Evolutionary conservation across 1,140 invertebrate species (phyloP), one percentile per base, ranked within the genome.

Genomic region (Drosophila novamexicana): DNA sequence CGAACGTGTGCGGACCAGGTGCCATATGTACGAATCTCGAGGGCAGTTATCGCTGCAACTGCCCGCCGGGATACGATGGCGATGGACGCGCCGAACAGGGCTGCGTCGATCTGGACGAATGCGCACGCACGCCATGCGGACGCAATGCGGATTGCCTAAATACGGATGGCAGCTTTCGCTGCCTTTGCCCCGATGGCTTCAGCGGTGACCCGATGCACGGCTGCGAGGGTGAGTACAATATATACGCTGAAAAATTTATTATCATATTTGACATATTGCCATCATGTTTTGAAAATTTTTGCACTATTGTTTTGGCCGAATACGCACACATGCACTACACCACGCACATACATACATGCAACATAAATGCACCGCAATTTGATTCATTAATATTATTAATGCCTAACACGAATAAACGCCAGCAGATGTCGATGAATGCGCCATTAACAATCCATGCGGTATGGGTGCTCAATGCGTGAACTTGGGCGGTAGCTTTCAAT

Each of bases 381-480:
- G 82, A 77, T 70, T 66, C 85, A 71, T 79, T 69, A 88, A 88
- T 76, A 45, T 64, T 47, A 67, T 67, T 82, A 88, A 89, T 81
- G 75, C 71, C 80, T 83, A 83, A 84, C 77, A 68, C 12, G 40
- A 61, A 50, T 32, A 45, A 62, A 54, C 57, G 54, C 88, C 81
- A 56, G 79, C 79, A 83, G 98, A 99, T 93, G 95, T 97, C 65
- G 96, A 99, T 93, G 98, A 98, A 93, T 98, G 98, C 90, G 94
- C 95, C 18, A 96, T 97, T 93, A 93, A 95, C 4, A 94, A 93
- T 81, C 95, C 95, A 70, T 97, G 96, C 92, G 95, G 95, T 68
- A 92, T 93, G 85, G 94, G 95, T 91, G 96, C 96, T 71, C 93
- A 95, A 89, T 97, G 96, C 93, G 94, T 95, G 93, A 97, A 97